These are phyloP conservation scores for Grantiella picta DNA, from an alignment of 2,113 vertebrate genomes.

Conservation along the genomic window DNA sequence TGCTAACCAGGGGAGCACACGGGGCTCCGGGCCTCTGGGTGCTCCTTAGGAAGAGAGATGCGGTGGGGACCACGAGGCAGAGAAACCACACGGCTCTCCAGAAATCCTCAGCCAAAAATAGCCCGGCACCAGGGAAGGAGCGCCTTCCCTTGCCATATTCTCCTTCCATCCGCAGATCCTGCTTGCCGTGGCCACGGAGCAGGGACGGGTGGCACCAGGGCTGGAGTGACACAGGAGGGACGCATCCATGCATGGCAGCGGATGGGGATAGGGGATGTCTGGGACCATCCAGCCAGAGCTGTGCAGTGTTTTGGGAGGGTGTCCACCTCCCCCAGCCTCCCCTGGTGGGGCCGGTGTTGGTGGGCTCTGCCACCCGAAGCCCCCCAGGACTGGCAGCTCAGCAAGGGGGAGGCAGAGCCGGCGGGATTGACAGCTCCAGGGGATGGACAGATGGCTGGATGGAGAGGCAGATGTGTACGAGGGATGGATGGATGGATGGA, in stretches of 20 bases:
- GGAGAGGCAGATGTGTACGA: background rate
- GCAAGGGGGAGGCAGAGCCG: background rate
- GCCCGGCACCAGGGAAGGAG: background rate
- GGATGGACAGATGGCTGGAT: slow-evolving; percentile 30
- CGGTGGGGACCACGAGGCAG: background rate
- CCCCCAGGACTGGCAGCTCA: background rate
- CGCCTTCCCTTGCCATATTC: background rate
- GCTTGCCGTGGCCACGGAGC: fast-evolving
- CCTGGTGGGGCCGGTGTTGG: fast-evolving
- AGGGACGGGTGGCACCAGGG: background rate
- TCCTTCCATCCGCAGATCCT: background rate
- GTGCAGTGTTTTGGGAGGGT: fast-evolving
- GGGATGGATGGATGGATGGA: background rate
- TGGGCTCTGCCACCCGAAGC: background rate
- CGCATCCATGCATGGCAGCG: fast-evolving
- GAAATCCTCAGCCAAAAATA: slow-evolving; percentile 45
- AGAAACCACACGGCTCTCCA: background rate
- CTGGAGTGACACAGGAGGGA: background rate
- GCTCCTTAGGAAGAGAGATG: background rate
- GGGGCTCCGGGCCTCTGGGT: background rate
- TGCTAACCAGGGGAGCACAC: background rate
- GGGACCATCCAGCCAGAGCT: fast-evolving
- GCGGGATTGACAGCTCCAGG: slow-evolving; percentile 40
- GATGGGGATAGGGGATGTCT: background rate
- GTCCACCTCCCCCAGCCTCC: no score